These are phyloP conservation scores for Drosophila parvula DNA, from an alignment of 1,140 invertebrate genomes.

Conservation along the genomic window DNA sequence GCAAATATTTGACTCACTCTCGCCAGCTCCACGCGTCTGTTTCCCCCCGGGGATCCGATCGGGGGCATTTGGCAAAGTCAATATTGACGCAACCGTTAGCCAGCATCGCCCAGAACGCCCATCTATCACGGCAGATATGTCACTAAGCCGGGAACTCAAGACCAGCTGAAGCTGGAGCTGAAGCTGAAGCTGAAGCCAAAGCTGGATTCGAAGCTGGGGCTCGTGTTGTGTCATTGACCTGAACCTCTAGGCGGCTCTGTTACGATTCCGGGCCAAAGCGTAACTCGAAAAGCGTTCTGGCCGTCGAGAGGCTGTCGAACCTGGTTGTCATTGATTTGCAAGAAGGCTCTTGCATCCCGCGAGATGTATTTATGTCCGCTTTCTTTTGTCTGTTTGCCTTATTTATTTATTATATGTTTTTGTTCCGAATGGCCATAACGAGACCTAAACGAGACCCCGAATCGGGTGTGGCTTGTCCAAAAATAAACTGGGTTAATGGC, in stretches of 20 bases:
- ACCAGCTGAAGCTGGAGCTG: constrained; percentile 24
- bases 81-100: constrained; percentile 77
- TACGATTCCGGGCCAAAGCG: constrained; percentile 45
- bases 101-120: constrained; percentile 44
- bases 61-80: constrained; percentile 63
- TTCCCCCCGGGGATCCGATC: background rate
- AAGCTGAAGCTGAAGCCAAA: constrained; percentile 9
- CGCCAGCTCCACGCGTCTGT: constrained; percentile 11
- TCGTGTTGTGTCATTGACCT: constrained; percentile 60
- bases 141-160: constrained; percentile 56
- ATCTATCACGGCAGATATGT: constrained; percentile 70
- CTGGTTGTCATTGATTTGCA: constrained; percentile 60
- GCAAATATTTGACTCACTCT: constrained; percentile 67
- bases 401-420: constrained; percentile 55
- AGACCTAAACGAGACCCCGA: constrained; percentile 8
- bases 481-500: constrained; percentile 76
- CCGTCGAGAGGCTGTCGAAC: constrained; percentile 26
- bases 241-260: constrained; percentile 45
- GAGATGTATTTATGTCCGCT: constrained; percentile 66
- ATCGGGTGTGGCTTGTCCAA: constrained; percentile 65
- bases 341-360: constrained; percentile 49
- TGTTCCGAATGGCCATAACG: constrained; percentile 22
- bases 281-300: constrained; percentile 32
- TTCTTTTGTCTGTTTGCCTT: constrained; percentile 58
- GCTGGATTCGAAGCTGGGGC: constrained; percentile 19